Conservation (phyloP, 2,113 vertebrate species). For the Drymodes brunneopygia region DNA sequence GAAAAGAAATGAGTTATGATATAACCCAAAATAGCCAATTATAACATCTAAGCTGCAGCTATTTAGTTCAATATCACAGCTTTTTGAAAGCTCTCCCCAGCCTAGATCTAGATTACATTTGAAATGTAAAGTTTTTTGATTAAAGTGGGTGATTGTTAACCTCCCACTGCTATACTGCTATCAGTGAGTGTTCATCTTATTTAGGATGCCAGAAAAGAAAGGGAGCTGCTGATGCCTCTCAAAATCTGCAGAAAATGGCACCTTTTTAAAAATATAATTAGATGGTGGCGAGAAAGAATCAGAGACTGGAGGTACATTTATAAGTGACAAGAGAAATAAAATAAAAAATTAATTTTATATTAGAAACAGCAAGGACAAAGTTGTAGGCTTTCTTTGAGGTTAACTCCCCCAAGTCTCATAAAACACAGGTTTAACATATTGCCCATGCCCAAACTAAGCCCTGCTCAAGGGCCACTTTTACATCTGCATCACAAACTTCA, state of each 20-base stretch:
- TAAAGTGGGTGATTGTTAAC: conserved; percentile 16
- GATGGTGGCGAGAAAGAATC: background rate
- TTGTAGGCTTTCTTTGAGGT: background rate
- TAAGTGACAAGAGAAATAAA: background rate
- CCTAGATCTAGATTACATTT: conserved; percentile 50
- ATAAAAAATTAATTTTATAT: background rate
- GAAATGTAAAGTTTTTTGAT: conserved; percentile 62
- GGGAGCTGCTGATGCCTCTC: background rate
- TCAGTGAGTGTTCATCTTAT: background rate
- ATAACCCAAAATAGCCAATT: background rate
- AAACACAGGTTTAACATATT: background rate
- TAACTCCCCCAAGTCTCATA: background rate
- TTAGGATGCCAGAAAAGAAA: background rate
- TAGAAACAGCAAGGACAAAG: background rate
- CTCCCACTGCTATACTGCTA: conserved; percentile 20
- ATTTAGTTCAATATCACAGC: background rate
- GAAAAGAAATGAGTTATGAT: background rate
- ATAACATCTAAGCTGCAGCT: background rate
- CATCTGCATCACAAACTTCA: background rate
- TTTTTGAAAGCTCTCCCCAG: background rate
- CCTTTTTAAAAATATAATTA: background rate
- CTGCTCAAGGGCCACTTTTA: background rate
- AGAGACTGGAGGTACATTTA: background rate
- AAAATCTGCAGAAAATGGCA: background rate
- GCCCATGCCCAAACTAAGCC: background rate